A percentile compares a stretch with the other conserved stretches of the same genome.
Evolutionary conservation across 2,113 vertebrate genomes (phyloP).

Genomic region (Phocoena sinus): DNA sequence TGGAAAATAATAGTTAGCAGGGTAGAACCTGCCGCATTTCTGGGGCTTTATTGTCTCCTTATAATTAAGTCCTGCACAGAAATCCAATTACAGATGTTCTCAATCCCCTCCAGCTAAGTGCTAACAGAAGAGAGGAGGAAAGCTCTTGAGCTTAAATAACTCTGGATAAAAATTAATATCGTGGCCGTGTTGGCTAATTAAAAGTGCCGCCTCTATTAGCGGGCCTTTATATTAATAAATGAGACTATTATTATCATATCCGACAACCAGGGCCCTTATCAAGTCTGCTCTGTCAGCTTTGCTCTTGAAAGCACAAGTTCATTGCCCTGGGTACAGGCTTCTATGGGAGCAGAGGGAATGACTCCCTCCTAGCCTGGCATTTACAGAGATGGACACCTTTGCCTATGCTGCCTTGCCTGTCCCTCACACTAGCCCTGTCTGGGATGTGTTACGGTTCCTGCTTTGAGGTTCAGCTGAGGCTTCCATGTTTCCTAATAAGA

Average conservation of each 20-base stretch:
- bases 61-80: slow-evolving; percentile 78
- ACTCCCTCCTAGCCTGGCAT: rapidly evolving
- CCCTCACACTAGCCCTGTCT: neutral
- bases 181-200: slow-evolving; percentile 75
- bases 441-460: rapidly evolving
- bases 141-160: slow-evolving; percentile 74
- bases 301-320: slow-evolving; percentile 65
- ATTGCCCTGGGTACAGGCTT: neutral
- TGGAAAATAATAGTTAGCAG: slow-evolving; percentile 67
- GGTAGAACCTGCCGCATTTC: slow-evolving; percentile 56
- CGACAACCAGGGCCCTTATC: slow-evolving; percentile 74
- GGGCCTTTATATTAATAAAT: slow-evolving; percentile 79
- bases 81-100: slow-evolving; percentile 80
- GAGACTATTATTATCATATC: slow-evolving; percentile 78
- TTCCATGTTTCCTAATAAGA: neutral
- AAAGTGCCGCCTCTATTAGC: slow-evolving; percentile 75
- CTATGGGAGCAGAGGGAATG: neutral
- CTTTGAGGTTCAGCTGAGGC: neutral
- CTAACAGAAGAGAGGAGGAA: slow-evolving; percentile 59
- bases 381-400: too few species aligned
- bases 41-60: slow-evolving; percentile 73
- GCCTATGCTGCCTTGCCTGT: rapidly evolving
- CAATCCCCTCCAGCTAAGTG: slow-evolving; percentile 72
- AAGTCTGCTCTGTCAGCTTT: slow-evolving; percentile 60
- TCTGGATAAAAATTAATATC: slow-evolving; percentile 79